phyloP scores from a whole-genome alignment of 1,140 invertebrate species.

The Bombus balteatus region DNA sequence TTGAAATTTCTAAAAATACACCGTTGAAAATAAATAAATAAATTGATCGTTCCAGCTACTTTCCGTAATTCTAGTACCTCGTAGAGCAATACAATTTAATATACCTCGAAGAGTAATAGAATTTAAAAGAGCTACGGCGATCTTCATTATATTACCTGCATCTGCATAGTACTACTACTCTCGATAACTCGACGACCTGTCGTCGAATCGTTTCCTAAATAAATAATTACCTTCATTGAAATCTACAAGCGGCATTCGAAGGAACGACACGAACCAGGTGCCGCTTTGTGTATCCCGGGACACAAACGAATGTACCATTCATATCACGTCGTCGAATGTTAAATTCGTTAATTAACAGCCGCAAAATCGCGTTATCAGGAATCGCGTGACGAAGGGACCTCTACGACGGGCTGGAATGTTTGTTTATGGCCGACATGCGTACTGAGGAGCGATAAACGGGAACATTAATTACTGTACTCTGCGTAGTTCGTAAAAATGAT shows the following conservation, averaged over 20 bases:
- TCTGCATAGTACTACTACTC: too few species aligned
- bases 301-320: not conserved
- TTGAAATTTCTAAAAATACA: too few species aligned
- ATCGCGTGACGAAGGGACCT: constrained; percentile 2
- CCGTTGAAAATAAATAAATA: too few species aligned
- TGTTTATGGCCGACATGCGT: not conserved
- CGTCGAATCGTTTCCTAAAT: not conserved
- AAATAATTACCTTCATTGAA: not conserved
- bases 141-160: not conserved
- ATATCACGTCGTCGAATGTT: not conserved
- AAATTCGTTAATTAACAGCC: constrained; percentile 38
- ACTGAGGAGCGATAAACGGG: not conserved
- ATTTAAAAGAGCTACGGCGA: not conserved
- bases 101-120: not conserved
- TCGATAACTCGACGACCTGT: too few species aligned
- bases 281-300: not conserved
- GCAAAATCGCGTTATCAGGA: constrained; percentile 29
- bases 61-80: too few species aligned
- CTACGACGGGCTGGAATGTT: not conserved
- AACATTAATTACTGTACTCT: not conserved
- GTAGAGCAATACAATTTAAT: too few species aligned
- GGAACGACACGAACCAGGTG: not conserved
- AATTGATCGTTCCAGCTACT: too few species aligned
- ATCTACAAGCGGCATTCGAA: not conserved
- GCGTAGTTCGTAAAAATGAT: constrained; percentile 28